A percentile compares a stretch with the other conserved stretches of the same genome.
These are phyloP conservation scores for Pantala flavescens DNA, from an alignment of 1,140 invertebrate genomes.

Conservation along the genomic window DNA sequence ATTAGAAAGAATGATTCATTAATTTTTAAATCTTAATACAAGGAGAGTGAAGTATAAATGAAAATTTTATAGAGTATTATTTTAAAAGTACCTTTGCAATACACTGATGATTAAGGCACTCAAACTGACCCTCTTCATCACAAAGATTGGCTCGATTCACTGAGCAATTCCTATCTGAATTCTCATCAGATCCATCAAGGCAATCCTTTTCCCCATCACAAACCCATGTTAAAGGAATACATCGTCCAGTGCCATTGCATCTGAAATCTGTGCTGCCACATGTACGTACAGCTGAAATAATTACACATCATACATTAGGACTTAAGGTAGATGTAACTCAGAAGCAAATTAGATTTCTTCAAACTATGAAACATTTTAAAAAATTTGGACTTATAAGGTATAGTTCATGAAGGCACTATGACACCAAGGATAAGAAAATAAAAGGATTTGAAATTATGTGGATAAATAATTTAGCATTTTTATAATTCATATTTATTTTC, in stretches of 20 bases:
- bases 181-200: constrained; percentile 46
- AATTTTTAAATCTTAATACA: no score
- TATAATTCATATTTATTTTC: no score
- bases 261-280: constrained; percentile 44
- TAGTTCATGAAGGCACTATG: no score
- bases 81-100: constrained; percentile 37
- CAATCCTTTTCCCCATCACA: constrained; percentile 69
- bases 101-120: constrained; percentile 44
- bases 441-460: no score
- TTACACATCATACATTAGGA: constrained; percentile 13
- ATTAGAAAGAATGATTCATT: no score
- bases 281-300: constrained; percentile 31
- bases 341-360: not conserved
- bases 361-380: no score
- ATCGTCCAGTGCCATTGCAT: constrained; percentile 54
- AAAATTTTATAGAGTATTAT: no score
- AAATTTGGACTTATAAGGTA: no score
- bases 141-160: constrained; percentile 15
- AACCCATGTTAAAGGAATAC: constrained; percentile 55
- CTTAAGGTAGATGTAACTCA: constrained; percentile 10
- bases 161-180: constrained; percentile 26
- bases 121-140: constrained; percentile 38
- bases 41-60: no score
- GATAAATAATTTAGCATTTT: no score
- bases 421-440: no score